Percentiles rank a stretch among this genome's conserved stretches.
These are phyloP conservation scores for Eustalomyia histrio DNA, from an alignment of 2,888 invertebrate genomes.

Conservation along the genomic window DNA sequence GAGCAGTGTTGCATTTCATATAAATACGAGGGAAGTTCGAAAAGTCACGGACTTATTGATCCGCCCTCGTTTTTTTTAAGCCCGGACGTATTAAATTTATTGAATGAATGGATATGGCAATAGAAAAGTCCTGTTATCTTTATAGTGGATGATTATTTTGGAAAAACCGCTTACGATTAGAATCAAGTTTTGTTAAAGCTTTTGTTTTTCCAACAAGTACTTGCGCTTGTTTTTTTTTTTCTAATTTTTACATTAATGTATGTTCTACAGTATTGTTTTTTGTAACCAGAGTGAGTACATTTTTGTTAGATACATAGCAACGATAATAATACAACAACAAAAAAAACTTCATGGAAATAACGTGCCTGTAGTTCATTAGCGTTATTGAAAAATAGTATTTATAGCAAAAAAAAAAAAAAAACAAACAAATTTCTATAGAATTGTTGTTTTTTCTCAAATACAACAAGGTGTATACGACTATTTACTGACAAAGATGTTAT, in stretches of 20 bases:
- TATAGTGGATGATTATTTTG: not conserved
- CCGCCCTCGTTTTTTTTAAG: too few species aligned
- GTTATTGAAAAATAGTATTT: conserved; percentile 35
- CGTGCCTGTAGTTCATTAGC: conserved; percentile 63
- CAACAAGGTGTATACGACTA: not conserved
- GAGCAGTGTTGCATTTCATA: too few species aligned
- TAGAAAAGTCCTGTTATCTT: not conserved
- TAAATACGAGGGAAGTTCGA: too few species aligned
- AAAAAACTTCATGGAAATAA: conserved; percentile 52
- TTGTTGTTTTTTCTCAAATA: not conserved
- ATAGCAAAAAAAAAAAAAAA: not conserved
- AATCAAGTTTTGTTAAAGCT: not conserved
- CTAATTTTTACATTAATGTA: conserved; percentile 5
- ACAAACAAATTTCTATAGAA: not conserved
- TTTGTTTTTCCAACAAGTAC: not conserved
- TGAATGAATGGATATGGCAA: not conserved
- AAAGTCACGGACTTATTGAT: too few species aligned
- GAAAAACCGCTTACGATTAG: not conserved
- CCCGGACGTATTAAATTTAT: too few species aligned
- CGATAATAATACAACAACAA: conserved; percentile 7
- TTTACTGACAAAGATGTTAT: not conserved
- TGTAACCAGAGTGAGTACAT: not conserved
- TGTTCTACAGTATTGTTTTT: not conserved
- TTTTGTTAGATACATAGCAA: conserved; percentile 1
- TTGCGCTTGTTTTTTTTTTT: too few species aligned